Evolutionary conservation across 2,888 invertebrate genomes (phyloP), one percentile per base, ranked within the genome.

Genomic region (Eumerus sabulonum): DNA sequence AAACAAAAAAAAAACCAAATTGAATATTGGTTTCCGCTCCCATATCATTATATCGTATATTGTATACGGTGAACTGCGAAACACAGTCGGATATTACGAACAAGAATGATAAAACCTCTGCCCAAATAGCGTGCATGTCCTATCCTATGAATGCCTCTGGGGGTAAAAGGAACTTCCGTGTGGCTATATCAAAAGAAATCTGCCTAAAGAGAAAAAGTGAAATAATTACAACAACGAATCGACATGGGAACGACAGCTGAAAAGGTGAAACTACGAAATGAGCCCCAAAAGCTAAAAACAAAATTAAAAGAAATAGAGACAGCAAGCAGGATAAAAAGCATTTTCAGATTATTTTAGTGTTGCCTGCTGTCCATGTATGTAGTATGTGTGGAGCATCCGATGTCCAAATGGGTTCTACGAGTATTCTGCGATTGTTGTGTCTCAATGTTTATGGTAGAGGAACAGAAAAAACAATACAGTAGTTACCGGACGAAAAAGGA

Each of bases 371-470:
- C 42, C 35, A 38, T 57, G 48, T 70, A 36, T 11, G 40, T 50
- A 59, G 27, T 45, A 40, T 47, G 53, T 44, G 67, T 47, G 67
- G 54, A 74, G 60, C 68, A 50, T 27, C 68, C 53, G 12, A 38
- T 14, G 63, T 27, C 74, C 57, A 63, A 77, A 73, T 77, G 77
- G 73, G 67, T 72, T 67, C 62, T 63, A 59, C 38, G n/a, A n/a
- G n/a, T n/a, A n/a, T n/a, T 62, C 62, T 67, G 57, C 73, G 67
- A 73, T 77, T 77, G 73, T 77, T 77, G 60, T 73, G 77, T 73
- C 77, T 50, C 73, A 62, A 68, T 35, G 47, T 59, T 38, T 54
- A 63, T 42, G 54, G 7, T 4, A 27, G 7, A 48, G 57, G 57
- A 40, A n/a, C 2, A 56, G n/a, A 51, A 19, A 18, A 42, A 36